Percentiles rank a stretch among this genome's conserved stretches.
Conservation (phyloP, 2,888 invertebrate species). For the Priocnemis perturbator region DNA sequence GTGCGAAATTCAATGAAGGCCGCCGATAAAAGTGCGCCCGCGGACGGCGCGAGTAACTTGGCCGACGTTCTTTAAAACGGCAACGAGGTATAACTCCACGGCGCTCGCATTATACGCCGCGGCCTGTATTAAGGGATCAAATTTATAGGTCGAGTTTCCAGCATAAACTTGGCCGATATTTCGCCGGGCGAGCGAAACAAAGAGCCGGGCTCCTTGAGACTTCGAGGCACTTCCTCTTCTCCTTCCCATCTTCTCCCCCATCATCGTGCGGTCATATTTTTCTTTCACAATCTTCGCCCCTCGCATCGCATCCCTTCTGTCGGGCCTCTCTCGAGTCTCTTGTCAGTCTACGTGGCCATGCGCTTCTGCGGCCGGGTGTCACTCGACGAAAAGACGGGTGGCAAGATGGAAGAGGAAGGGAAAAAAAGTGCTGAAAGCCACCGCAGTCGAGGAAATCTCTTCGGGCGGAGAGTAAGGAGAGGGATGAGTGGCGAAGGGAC, state of each 20-base stretch:
- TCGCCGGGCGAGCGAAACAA: slow-evolving; percentile 49
- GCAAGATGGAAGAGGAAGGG: background rate
- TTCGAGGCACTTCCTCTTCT: slow-evolving; percentile 19
- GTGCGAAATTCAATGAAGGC: too few species aligned
- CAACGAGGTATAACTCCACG: slow-evolving; percentile 46
- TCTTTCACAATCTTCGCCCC: slow-evolving; percentile 10
- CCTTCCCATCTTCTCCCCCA: slow-evolving; percentile 3
- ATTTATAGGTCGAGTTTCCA: slow-evolving; percentile 68
- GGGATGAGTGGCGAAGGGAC: background rate
- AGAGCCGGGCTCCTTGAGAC: slow-evolving; percentile 28
- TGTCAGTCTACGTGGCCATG: background rate
- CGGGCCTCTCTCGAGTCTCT: background rate
- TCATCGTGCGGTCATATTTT: background rate
- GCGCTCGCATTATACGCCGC: slow-evolving; percentile 56
- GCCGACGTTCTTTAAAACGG: slow-evolving; percentile 49
- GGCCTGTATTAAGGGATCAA: slow-evolving; percentile 53
- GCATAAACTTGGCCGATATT: slow-evolving; percentile 58
- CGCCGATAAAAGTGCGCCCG: too few species aligned
- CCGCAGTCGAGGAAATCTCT: background rate
- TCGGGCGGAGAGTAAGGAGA: background rate
- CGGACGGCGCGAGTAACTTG: background rate
- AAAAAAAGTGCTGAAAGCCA: slow-evolving; percentile 16
- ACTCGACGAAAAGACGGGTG: background rate
- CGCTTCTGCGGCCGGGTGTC: background rate
- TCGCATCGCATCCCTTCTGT: slow-evolving; percentile 4